A percentile compares a stretch with the other conserved stretches of the same genome.
Conservation (phyloP, 2,888 invertebrate genomes). For the Vanessa cardui region DNA sequence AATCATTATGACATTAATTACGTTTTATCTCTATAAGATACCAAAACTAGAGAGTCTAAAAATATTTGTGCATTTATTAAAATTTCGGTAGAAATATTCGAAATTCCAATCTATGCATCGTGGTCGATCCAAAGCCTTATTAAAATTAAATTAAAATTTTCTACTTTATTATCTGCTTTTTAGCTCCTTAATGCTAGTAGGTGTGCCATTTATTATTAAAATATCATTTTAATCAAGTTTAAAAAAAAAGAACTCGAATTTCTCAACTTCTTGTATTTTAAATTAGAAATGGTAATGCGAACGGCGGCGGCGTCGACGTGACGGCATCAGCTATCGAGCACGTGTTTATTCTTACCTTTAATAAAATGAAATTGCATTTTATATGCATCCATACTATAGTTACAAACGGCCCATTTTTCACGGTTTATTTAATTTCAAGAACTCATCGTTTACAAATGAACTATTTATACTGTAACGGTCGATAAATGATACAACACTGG, state of each 20-base stretch:
- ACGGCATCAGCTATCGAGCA: neutral
- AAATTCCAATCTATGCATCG: neutral
- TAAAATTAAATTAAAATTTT: too few species aligned
- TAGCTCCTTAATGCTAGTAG: too few species aligned
- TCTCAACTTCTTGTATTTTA: neutral
- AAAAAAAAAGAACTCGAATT: neutral
- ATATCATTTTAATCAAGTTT: too few species aligned
- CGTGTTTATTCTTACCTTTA: constrained; percentile 7
- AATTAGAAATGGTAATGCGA: constrained; percentile 1
- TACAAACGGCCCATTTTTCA: constrained; percentile 11
- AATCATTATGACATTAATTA: too few species aligned
- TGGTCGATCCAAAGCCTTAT: too few species aligned
- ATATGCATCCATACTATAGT: neutral
- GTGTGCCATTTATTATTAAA: too few species aligned
- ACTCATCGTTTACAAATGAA: neutral
- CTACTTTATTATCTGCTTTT: too few species aligned
- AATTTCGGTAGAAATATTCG: neutral
- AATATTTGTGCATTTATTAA: neutral
- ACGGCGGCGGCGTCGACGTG: constrained; percentile 3
- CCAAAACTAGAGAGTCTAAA: too few species aligned
- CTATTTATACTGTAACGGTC: neutral
- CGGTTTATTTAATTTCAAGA: constrained; percentile 17
- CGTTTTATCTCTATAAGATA: too few species aligned
- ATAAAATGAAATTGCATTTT: constrained; percentile 3
- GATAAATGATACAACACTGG: constrained; percentile 14